These are phyloP conservation scores for Drosophila ezoana DNA, from an alignment of 2,888 invertebrate genomes.

Conservation along the genomic window DNA sequence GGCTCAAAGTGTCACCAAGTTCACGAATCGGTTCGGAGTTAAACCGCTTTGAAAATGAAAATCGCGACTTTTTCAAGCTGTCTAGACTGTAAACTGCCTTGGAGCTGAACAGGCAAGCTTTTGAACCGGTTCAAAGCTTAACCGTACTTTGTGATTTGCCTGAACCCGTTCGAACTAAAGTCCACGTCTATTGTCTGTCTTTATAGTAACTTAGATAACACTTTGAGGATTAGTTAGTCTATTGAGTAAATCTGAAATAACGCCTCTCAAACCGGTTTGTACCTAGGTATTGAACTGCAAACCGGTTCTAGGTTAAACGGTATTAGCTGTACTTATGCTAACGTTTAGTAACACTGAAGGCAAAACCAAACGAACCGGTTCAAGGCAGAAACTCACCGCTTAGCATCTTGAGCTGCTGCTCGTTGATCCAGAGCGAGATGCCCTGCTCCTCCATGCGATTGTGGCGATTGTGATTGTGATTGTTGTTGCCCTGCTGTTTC, in stretches of 20 bases:
- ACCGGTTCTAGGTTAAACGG: not conserved
- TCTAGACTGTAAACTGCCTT: not conserved
- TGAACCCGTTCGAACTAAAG: too few species aligned
- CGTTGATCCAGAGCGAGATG: conserved; percentile 95
- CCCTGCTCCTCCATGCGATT: conserved; percentile 85
- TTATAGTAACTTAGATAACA: too few species aligned
- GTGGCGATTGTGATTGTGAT: conserved; percentile 71
- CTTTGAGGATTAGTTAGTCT: too few species aligned
- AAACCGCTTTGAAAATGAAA: not conserved
- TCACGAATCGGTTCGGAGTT: too few species aligned
- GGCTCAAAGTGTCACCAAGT: too few species aligned
- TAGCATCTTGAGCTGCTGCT: conserved; percentile 95
- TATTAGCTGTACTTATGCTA: not conserved
- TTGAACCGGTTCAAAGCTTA: too few species aligned
- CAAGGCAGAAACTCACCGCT: conserved; percentile 88
- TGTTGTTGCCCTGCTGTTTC: conserved; percentile 58
- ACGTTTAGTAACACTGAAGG: not conserved
- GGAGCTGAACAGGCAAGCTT: too few species aligned
- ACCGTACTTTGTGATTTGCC: too few species aligned
- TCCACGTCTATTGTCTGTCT: too few species aligned
- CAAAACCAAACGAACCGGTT: not conserved
- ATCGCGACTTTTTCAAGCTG: not conserved
- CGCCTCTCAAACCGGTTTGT: too few species aligned
- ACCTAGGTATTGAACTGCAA: too few species aligned
- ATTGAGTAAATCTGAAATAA: too few species aligned